phyloP scores from a whole-genome alignment of 1,140 invertebrate species.

The Caenorhabditis remanei region DNA sequence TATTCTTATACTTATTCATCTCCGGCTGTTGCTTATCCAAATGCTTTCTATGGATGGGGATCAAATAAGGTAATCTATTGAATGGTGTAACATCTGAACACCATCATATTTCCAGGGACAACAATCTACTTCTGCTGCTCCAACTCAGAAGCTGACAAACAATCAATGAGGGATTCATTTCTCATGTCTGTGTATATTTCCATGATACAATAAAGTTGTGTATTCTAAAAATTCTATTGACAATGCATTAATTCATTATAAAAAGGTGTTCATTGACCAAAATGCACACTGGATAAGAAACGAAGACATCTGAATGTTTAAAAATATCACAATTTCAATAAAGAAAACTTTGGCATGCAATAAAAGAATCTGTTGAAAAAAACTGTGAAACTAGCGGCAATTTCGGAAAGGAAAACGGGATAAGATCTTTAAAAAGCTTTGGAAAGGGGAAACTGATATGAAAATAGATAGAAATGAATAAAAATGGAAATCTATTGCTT shows the following conservation, averaged over 20 bases:
- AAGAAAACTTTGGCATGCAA: slow-evolving; percentile 16
- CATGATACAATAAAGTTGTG: too few species aligned
- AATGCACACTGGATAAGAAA: too few species aligned
- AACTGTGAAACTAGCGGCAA: background rate
- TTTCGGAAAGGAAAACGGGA: background rate
- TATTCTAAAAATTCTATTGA: too few species aligned
- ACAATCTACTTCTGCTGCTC: background rate
- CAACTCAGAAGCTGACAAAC: slow-evolving; percentile 14
- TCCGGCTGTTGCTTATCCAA: slow-evolving; percentile 29
- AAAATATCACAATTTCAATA: background rate
- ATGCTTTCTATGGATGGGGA: slow-evolving; percentile 36
- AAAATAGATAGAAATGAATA: background rate
- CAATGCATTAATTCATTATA: too few species aligned
- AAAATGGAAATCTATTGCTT: background rate
- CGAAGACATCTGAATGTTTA: too few species aligned
- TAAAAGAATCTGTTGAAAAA: background rate
- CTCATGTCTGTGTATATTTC: background rate
- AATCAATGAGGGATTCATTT: slow-evolving; percentile 6
- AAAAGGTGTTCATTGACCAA: too few species aligned
- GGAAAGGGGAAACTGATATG: background rate
- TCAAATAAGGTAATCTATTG: slow-evolving; percentile 2
- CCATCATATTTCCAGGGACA: background rate
- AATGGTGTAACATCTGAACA: background rate
- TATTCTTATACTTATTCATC: slow-evolving; percentile 21
- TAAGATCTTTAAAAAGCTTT: slow-evolving; percentile 10